Base-by-base conservation (phyloP, 2,888 invertebrate species). In the Smittia sp. region DNA sequence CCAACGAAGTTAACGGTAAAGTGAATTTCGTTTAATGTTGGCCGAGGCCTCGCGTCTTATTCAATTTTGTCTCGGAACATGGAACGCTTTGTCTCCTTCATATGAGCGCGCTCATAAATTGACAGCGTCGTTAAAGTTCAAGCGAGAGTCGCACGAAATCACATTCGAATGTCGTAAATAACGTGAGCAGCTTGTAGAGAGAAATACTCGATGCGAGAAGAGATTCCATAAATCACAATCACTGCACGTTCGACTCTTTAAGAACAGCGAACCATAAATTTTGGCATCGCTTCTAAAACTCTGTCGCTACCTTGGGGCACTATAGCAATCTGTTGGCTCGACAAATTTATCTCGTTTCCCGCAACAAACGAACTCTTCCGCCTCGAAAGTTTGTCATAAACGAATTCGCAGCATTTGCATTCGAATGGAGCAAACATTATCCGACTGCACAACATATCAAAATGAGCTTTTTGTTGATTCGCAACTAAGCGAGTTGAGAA, bases 211-310 rank as follows among this genome's bases (percentile, higher is more conserved):
- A 46, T 58, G 15, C 46, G 46, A 58, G 58, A n/a, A n/a, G n/a
- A 58, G 22, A 2, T 13, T 58, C 68, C 41, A 46, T 68, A 68
- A 68, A 68, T 68, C 68, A 68, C 68, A 68, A 24, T 46, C 68
- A 41, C 13, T 46, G 11, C 68, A 68, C 68, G 68, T 68, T 46
- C 65, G 27, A 24, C 9, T 32, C 32, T 32, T 32, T 32, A 11
- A 46, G 46, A 46, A 46, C 3, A 46, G 15, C 46, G 46, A 46
- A n/a, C 46, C 2, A 58, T 58, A 58, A 58, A 20, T 58, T 58
- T 58, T 58, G 58, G 58, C 58, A 22, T 58, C 22, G 58, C 13
- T 58, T 22, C 22, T 22, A 58, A 58, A 20, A 9, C 20, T 2
- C 6, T 20, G 58, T 22, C n/a, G 58, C 1, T 18, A 58, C 58